These are phyloP conservation scores for Strigamia crassipes DNA, from an alignment of 2,888 invertebrate genomes.

Conservation along the genomic window DNA sequence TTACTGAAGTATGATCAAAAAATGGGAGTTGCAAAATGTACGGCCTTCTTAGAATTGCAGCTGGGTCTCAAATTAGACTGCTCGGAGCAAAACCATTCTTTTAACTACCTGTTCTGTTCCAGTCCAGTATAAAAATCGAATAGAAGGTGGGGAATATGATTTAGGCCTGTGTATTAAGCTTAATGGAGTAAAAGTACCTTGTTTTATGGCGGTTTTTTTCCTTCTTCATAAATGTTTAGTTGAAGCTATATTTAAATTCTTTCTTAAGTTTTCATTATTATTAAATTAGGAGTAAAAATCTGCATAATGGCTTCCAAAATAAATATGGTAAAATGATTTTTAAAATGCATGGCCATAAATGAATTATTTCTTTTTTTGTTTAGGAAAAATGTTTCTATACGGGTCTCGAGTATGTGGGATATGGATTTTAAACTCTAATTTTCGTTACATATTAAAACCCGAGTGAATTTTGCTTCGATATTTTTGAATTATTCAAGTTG, in stretches of 20 bases:
- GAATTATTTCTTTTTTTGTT: background rate
- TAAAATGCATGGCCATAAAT: background rate
- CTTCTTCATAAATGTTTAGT: background rate
- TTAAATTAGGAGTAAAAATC: slow-evolving; percentile 9
- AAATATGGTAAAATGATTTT: slow-evolving; percentile 20
- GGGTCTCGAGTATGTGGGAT: background rate
- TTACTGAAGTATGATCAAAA: slow-evolving; percentile 1
- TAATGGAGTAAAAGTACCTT: slow-evolving; percentile 37
- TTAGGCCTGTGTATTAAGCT: slow-evolving; percentile 17
- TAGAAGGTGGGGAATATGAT: slow-evolving; percentile 34
- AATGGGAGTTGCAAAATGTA: slow-evolving; percentile 17
- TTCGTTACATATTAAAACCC: too few relatives aligned
- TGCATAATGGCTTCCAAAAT: slow-evolving; percentile 25
- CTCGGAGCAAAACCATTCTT: slow-evolving; percentile 28
- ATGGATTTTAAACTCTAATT: background rate
- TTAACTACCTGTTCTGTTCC: slow-evolving; percentile 21
- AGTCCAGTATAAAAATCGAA: slow-evolving; percentile 23
- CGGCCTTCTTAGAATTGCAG: slow-evolving; percentile 7
- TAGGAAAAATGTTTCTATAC: background rate
- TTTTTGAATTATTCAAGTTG: too few relatives aligned
- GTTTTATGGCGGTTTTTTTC: background rate
- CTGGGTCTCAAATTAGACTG: slow-evolving; percentile 39
- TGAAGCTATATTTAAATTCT: background rate
- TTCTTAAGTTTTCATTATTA: slow-evolving; percentile 18
- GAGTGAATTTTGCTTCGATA: too few relatives aligned